phyloP scores from a whole-genome alignment of 1,140 invertebrate genomes.

The Drosophila setifemur region DNA sequence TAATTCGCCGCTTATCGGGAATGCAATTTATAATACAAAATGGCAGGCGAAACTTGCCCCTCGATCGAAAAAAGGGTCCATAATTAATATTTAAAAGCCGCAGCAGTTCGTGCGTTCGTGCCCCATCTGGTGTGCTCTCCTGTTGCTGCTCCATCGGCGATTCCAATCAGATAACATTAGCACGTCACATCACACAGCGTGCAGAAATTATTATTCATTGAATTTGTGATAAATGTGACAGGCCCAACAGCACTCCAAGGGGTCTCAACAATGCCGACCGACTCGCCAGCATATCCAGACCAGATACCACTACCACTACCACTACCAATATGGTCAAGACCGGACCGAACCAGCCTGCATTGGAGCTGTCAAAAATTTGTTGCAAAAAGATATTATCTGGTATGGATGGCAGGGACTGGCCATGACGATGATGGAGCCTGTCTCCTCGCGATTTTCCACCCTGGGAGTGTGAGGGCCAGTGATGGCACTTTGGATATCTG shows the following conservation, averaged over 20 bases:
- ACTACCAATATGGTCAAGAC: background rate
- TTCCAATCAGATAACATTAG: slow-evolving; percentile 81
- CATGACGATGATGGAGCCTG: slow-evolving; percentile 14
- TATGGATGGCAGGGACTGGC: slow-evolving; percentile 30
- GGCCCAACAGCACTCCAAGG: slow-evolving; percentile 67
- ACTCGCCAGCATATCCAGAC: slow-evolving; percentile 13
- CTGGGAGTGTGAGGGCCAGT: background rate
- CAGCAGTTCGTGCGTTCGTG: slow-evolving; percentile 2
- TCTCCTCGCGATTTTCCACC: background rate
- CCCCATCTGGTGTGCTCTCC: slow-evolving; percentile 17
- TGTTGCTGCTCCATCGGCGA: slow-evolving; percentile 71
- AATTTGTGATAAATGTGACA: slow-evolving; percentile 82
- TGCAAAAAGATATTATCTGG: slow-evolving; percentile 78
- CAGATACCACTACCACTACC: background rate
- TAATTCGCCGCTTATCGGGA: slow-evolving; percentile 72
- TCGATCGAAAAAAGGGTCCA: slow-evolving; percentile 45
- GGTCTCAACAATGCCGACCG: slow-evolving; percentile 36
- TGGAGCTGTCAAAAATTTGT: slow-evolving; percentile 80
- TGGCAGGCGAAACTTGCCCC: slow-evolving; percentile 66
- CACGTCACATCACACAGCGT: slow-evolving; percentile 79
- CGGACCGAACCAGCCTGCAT: slow-evolving; percentile 38
- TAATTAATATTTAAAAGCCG: slow-evolving; percentile 77
- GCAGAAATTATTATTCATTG: slow-evolving; percentile 82
- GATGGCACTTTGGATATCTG: background rate
- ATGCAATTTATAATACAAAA: slow-evolving; percentile 79